phyloP scores from a whole-genome alignment of 23 tunicate genomes.

The Ascidia mentula region DNA sequence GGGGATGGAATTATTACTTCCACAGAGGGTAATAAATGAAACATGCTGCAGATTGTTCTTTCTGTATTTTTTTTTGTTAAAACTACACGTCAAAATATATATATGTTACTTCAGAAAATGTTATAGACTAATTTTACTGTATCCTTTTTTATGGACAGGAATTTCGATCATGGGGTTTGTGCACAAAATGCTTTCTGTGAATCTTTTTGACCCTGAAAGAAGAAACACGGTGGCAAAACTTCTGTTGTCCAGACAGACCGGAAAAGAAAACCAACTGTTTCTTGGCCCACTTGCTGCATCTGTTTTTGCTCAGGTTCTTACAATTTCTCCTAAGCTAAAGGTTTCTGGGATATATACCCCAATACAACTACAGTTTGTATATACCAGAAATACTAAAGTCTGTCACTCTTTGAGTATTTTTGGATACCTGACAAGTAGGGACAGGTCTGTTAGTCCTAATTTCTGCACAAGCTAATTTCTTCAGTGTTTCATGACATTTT shows the following conservation, averaged over 20 bases:
- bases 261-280: constrained; percentile 18
- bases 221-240: constrained; percentile 19
- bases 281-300: constrained; percentile 55
- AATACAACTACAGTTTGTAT: too few species aligned
- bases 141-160: constrained; percentile 7
- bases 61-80: background rate
- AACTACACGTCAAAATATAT: too few species aligned
- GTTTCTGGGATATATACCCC: too few species aligned
- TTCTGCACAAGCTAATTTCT: background rate
- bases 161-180: constrained; percentile 43
- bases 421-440: too few species aligned
- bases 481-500: background rate
- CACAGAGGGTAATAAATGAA: constrained; percentile 16
- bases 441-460: too few species aligned
- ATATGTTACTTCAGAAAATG: background rate
- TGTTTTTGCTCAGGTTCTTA: constrained; percentile 42
- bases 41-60: background rate
- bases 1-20: background rate
- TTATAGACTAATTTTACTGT: background rate
- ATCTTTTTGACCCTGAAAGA: constrained; percentile 17
- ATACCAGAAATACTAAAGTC: too few species aligned
- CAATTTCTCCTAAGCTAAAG: too few species aligned
- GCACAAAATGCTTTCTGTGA: constrained; percentile 24
- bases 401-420: too few species aligned
- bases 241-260: constrained; percentile 22